These are phyloP conservation scores for Drosophila subquinaria DNA, from an alignment of 2,888 invertebrate genomes.

Conservation along the genomic window DNA sequence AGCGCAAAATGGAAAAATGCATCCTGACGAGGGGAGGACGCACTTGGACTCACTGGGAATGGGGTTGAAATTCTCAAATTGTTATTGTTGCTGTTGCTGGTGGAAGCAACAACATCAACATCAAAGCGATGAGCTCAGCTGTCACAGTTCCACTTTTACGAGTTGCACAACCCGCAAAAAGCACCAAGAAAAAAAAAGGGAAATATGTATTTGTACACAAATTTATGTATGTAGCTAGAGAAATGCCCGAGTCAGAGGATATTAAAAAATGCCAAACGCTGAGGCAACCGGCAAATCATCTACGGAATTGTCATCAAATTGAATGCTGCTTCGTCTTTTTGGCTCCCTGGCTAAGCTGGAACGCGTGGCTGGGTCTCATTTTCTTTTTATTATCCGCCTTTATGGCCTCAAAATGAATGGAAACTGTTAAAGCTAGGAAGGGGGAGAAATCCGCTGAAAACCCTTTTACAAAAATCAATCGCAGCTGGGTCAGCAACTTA, in stretches of 20 bases:
- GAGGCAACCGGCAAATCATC: constrained; percentile 80
- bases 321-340: constrained; percentile 63
- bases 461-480: constrained; percentile 57
- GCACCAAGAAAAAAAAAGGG: constrained; percentile 2
- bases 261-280: constrained; percentile 79
- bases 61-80: constrained; percentile 49
- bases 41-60: constrained; percentile 1
- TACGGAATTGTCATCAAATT: constrained; percentile 80
- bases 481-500: constrained; percentile 45
- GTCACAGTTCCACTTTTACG: constrained; percentile 66
- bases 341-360: constrained; percentile 67
- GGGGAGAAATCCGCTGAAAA: constrained; percentile 9
- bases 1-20: constrained; percentile 44
- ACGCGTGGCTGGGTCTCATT: constrained; percentile 74
- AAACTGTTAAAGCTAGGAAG: constrained; percentile 26
- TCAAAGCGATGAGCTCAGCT: constrained; percentile 76
- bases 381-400: constrained; percentile 62
- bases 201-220: not conserved
- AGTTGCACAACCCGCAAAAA: constrained; percentile 41
- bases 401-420: constrained; percentile 59
- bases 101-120: constrained; percentile 34
- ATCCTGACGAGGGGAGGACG: constrained; percentile 27
- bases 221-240: constrained; percentile 12
- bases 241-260: constrained; percentile 65
- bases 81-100: constrained; percentile 53